These are phyloP conservation scores for Proterorhinus semilunaris DNA, from an alignment of 2,113 vertebrate species.

Conservation along the genomic window DNA sequence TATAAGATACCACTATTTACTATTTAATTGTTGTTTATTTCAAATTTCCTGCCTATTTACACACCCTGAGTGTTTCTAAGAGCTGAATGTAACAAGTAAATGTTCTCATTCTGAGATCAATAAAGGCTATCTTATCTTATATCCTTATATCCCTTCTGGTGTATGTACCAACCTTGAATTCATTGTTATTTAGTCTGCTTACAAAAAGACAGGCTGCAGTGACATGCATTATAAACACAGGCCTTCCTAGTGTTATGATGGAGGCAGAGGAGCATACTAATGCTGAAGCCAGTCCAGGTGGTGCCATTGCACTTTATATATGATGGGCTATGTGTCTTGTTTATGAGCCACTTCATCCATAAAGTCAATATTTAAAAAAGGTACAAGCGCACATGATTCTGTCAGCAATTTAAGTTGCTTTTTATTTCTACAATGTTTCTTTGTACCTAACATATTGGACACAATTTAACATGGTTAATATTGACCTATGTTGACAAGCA, in stretches of 20 bases:
- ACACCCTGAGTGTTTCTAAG: too few species aligned
- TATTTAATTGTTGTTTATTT: too few species aligned
- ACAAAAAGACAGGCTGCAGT: neutral
- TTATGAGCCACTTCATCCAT: constrained; percentile 23
- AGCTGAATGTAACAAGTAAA: too few species aligned
- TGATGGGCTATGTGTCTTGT: constrained; percentile 15
- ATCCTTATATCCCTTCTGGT: too few species aligned
- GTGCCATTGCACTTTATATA: constrained; percentile 29
- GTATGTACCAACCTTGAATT: neutral
- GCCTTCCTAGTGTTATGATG: constrained; percentile 1
- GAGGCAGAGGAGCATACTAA: constrained; percentile 24
- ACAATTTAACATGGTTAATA: neutral
- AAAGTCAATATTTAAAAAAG: constrained; percentile 6
- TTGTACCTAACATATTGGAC: neutral
- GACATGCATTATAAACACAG: constrained; percentile 1
- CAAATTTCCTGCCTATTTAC: too few species aligned
- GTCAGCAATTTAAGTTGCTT: neutral
- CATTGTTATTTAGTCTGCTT: neutral
- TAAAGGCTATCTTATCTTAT: too few species aligned
- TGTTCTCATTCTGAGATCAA: too few species aligned
- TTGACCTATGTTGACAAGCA: too few species aligned
- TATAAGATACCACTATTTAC: too few species aligned
- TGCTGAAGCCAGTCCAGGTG: constrained; percentile 28
- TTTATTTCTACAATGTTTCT: neutral
- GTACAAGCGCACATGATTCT: neutral